Conservation (phyloP, 2,888 invertebrate genomes). For the Mamestra brassicae region DNA sequence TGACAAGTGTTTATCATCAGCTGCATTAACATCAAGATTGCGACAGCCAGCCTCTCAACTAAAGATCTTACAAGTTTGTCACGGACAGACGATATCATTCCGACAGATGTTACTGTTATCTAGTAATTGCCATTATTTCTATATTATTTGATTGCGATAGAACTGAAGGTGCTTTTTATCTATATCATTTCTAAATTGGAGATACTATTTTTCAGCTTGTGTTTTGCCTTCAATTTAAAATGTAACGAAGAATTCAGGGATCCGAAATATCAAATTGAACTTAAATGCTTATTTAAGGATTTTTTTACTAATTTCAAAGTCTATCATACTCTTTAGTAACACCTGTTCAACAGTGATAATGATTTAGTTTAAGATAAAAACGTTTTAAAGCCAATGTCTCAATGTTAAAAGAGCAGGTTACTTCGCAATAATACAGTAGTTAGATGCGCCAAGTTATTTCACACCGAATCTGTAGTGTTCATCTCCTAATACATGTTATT, state of each 20-base stretch:
- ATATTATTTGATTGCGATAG: slow-evolving; percentile 31
- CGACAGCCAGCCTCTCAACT: slow-evolving; percentile 67
- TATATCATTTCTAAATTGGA: slow-evolving; percentile 11
- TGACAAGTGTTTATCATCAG: slow-evolving; percentile 68
- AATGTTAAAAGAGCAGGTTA: slow-evolving; percentile 25
- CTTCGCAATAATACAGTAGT: slow-evolving; percentile 46
- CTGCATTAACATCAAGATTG: slow-evolving; percentile 64
- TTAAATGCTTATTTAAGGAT: not conserved
- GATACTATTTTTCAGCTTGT: not conserved
- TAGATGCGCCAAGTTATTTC: slow-evolving; percentile 53
- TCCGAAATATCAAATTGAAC: not conserved
- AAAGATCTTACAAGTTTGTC: slow-evolving; percentile 72
- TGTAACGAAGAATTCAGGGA: not conserved
- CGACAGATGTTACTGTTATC: slow-evolving; percentile 47
- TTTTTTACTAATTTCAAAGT: not conserved
- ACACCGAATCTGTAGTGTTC: slow-evolving; percentile 47
- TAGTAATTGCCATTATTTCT: slow-evolving; percentile 46
- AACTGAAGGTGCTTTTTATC: slow-evolving; percentile 39
- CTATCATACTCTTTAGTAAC: not conserved
- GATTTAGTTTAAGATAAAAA: slow-evolving; percentile 15
- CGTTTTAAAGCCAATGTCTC: slow-evolving; percentile 39
- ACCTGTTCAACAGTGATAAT: slow-evolving; percentile 5
- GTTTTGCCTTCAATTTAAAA: not conserved
- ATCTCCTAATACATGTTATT: slow-evolving; percentile 57
- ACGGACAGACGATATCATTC: slow-evolving; percentile 69